These are phyloP conservation scores for Petroica traversi DNA, from an alignment of 2,113 vertebrate genomes.

Conservation along the genomic window DNA sequence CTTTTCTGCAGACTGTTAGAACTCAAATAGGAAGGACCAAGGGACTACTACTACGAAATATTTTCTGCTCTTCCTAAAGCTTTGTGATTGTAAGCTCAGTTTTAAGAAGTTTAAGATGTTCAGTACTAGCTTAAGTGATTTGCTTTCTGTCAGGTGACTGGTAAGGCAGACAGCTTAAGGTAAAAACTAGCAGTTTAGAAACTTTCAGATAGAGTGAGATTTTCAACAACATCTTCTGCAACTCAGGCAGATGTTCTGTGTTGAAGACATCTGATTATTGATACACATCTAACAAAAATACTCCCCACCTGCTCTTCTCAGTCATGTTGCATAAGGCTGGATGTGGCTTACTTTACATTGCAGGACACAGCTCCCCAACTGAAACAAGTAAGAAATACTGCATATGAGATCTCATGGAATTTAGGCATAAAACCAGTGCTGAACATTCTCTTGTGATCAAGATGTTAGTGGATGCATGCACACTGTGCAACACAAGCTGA, in stretches of 20 bases:
- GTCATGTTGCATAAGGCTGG: not conserved
- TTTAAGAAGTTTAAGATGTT: not conserved
- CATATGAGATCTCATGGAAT: not conserved
- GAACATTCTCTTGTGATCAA: not conserved
- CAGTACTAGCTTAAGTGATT: not conserved
- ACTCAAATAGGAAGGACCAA: fast-evolving
- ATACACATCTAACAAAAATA: not conserved
- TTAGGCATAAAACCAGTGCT: not conserved
- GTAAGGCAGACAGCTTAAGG: not conserved
- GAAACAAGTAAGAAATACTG: not conserved
- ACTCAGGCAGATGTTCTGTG: not conserved
- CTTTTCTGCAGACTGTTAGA: not conserved
- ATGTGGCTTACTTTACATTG: not conserved
- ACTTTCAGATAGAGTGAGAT: not conserved
- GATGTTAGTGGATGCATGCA: not conserved
- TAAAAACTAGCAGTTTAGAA: not conserved
- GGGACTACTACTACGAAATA: not conserved
- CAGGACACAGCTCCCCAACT: not conserved
- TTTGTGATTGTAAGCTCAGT: not conserved
- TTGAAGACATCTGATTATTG: not conserved
- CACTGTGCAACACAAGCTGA: not conserved
- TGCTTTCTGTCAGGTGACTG: not conserved
- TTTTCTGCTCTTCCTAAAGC: not conserved
- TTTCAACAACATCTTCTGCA: not conserved
- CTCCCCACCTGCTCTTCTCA: not conserved